These are phyloP conservation scores for Brachypodius melanocephalos DNA, from an alignment of 2,113 vertebrate species.

Conservation along the genomic window DNA sequence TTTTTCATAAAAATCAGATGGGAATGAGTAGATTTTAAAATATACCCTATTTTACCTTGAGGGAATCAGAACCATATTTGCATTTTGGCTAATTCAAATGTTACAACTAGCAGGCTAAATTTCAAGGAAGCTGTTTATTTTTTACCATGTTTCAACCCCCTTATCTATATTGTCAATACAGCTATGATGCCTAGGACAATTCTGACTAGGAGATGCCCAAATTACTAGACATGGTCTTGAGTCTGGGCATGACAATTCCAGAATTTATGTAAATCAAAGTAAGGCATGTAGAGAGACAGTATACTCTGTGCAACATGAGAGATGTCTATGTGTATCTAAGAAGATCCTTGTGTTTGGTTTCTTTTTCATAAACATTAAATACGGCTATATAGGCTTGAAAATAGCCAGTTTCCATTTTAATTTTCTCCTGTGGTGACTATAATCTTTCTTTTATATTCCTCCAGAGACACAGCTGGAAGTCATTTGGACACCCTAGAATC, in stretches of 20 bases:
- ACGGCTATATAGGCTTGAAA: neutral
- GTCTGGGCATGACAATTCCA: neutral
- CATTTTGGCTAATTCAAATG: neutral
- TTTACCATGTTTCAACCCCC: neutral
- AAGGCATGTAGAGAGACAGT: neutral
- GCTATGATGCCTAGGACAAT: neutral
- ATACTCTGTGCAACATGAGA: neutral
- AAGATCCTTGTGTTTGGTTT: neutral
- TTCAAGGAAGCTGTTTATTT: neutral
- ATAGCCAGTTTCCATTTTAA: neutral
- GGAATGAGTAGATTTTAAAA: neutral
- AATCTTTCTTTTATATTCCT: neutral
- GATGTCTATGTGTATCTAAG: neutral
- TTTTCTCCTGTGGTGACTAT: neutral
- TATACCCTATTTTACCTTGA: fast-evolving
- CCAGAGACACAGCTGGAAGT: neutral
- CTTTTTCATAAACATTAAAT: neutral
- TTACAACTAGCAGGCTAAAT: neutral
- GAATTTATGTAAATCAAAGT: neutral
- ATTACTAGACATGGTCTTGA: neutral
- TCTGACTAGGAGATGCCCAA: neutral
- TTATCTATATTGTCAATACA: neutral
- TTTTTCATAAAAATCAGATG: neutral
- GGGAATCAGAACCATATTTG: neutral
- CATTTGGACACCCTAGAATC: neutral